A percentile compares a stretch with the other conserved stretches of the same genome.
phyloP scores from a whole-genome alignment of 2,888 invertebrate genomes.

The Sturmia bella region DNA sequence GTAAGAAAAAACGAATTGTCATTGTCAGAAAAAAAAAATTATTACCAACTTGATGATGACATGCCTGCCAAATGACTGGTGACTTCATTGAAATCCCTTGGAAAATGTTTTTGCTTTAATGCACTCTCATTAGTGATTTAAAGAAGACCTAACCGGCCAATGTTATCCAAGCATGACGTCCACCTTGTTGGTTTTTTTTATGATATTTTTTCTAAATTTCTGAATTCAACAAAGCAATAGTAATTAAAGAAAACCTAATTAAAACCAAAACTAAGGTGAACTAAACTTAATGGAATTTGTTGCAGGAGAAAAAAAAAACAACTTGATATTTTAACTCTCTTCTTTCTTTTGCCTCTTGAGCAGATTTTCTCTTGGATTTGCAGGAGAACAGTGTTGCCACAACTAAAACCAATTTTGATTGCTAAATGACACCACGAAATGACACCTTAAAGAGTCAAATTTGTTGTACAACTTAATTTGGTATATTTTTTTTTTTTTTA shows the following conservation, averaged over 20 bases:
- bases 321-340: too few species aligned
- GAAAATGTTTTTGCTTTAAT: neutral
- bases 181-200: constrained; percentile 13
- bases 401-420: too few species aligned
- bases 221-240: neutral
- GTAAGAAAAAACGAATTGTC: neutral
- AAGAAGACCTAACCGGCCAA: constrained; percentile 6
- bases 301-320: neutral
- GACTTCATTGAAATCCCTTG: constrained; percentile 26
- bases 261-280: neutral
- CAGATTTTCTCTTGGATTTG: too few species aligned
- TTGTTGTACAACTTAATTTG: too few species aligned
- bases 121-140: constrained; percentile 14
- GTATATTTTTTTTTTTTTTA: too few species aligned
- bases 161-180: constrained; percentile 39
- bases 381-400: too few species aligned
- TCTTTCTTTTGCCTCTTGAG: too few species aligned
- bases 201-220: neutral
- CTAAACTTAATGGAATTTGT: neutral
- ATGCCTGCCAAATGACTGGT: constrained; percentile 6
- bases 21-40: constrained; percentile 18
- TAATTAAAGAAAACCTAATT: neutral
- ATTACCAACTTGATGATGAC: constrained; percentile 14
- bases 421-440: too few species aligned
- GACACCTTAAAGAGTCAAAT: too few species aligned